phyloP scores from a whole-genome alignment of 2,113 vertebrate genomes.

The Zootoca vivipara region DNA sequence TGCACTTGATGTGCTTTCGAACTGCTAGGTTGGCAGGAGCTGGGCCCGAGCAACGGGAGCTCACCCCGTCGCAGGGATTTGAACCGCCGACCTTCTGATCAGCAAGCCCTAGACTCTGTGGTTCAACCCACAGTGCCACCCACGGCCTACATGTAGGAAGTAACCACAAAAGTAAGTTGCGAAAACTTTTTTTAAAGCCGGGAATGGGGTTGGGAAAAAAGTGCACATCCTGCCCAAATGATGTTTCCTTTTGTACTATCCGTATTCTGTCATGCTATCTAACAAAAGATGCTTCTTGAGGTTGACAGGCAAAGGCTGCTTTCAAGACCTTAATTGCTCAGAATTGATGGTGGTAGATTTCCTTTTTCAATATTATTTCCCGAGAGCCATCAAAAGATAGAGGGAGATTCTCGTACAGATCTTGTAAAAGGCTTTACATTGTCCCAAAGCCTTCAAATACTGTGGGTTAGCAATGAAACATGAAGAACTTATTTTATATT shows the following conservation, averaged over 20 bases:
- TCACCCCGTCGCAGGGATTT: no score
- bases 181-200: background rate
- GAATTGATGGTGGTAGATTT: constrained; percentile 17
- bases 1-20: no score
- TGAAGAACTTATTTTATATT: background rate
- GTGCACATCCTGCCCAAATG: background rate
- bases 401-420: background rate
- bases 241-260: constrained; percentile 2
- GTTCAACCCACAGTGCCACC: no score
- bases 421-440: constrained; percentile 1
- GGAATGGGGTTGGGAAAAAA: background rate
- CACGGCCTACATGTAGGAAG: background rate
- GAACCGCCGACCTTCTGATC: no score
- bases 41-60: no score
- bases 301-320: constrained; percentile 17
- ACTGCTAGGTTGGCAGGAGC: no score
- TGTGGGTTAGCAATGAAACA: background rate
- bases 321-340: constrained; percentile 12
- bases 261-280: constrained; percentile 6
- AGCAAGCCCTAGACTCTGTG: no score
- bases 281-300: background rate
- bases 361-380: constrained; percentile 21
- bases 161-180: background rate
- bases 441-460: constrained; percentile 19
- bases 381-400: background rate